Percentiles rank a stretch among this genome's conserved stretches.
Conservation (phyloP, 2,797 vertebrate species). For the Pantherophis vulpinus region DNA sequence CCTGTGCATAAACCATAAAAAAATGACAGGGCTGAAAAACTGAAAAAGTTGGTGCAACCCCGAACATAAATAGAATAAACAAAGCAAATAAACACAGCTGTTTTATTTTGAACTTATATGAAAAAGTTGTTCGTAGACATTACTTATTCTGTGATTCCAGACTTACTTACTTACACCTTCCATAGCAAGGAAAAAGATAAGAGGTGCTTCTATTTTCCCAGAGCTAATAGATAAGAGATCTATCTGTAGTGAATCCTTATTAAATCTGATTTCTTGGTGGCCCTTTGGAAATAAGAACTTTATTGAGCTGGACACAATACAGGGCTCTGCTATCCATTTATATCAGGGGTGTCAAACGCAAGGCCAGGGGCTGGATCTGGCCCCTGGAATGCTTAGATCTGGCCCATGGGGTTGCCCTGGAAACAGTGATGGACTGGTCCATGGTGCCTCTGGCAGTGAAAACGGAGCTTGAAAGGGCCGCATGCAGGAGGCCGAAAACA, state of each 20-base stretch:
- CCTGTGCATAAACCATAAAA: conserved; percentile 20
- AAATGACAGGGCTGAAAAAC: neutral
- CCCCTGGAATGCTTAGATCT: no score
- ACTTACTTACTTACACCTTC: neutral
- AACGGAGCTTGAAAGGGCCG: no score
- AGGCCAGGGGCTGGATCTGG: no score
- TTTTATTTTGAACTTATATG: neutral
- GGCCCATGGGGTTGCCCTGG: no score
- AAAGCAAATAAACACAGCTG: neutral
- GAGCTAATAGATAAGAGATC: neutral
- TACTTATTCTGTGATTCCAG: neutral
- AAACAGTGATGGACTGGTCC: no score
- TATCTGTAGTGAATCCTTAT: neutral
- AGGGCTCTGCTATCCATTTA: neutral
- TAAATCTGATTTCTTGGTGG: neutral
- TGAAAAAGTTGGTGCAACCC: neutral
- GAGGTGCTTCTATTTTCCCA: neutral
- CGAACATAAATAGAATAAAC: neutral
- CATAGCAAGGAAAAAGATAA: neutral
- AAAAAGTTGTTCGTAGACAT: neutral
- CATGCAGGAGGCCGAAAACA: no score
- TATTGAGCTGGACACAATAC: neutral
- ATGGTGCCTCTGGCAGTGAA: no score
- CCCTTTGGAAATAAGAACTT: neutral
- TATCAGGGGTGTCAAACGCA: neutral